Base-by-base conservation (phyloP, 2,113 vertebrate species). In the Clupea harengus region DNA sequence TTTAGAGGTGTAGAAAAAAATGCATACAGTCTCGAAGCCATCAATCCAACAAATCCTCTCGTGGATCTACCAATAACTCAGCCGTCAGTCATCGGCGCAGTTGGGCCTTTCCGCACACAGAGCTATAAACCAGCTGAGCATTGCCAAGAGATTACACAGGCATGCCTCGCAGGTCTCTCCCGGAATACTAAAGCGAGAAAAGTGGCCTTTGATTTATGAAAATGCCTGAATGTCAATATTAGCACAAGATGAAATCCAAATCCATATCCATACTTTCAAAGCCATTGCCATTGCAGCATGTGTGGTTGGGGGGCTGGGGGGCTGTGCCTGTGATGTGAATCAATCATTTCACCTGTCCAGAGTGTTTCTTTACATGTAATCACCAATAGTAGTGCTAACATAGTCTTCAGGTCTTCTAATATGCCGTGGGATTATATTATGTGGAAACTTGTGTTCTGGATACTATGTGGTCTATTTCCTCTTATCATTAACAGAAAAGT, bases 141-240 rank as follows among this genome's bases (percentile, higher is more conserved):
- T 39, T 78, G 72, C 72, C 72, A 17, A 78, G 72, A 78, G 72
- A 78, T 78, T 78, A 78, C 72, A 78, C 28, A 78, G 72, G 28
- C 72, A 3, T 60, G 18, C 54, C 20, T 22, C 6, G 54, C 17
- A 4, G 52, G 15, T 54, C 52, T 60, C 54, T 32, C 72, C 28
- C 28, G 5, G 72, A 78, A 78, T 78, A 78, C 72, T 78, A 78
- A 78, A 78, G 28, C 72, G 39, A 78, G 72, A 78, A 39, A 78
- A 78, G 28, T 78, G 72, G 72, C 28, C 28, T 32, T 78, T 78
- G 28, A 78, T 78, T 78, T 78, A 78, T 78, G 72, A 78, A 78
- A 78, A 44, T 78, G 72, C 72, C 28, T 32, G 15, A 44, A 78
- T 78, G 72, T 78, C 72, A 78, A 78, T 78, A 78, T 78, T 39